Base-by-base conservation (phyloP, 2,888 invertebrate genomes). In the Hypsopygia costalis region DNA sequence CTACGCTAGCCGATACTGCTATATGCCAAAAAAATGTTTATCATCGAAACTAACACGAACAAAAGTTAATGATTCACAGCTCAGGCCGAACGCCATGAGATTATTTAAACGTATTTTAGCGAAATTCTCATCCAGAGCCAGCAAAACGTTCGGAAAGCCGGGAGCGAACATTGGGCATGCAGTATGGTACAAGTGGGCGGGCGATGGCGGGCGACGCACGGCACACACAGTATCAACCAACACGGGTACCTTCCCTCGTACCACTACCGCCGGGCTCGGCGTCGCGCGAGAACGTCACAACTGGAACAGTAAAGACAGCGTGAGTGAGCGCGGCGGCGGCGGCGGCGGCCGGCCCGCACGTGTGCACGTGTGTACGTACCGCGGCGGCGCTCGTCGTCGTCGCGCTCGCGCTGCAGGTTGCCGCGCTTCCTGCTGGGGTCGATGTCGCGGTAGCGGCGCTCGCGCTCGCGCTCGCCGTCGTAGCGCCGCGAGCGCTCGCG, bases 261-360 rank as follows among this genome's bases (percentile, higher is more conserved):
- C 64, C 66, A 76, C 66, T 66, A 69, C 66, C 63, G 56, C 62
- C 75, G 62, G 62, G 53, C 66, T 75, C 78, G 47, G 79, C 76
- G 59, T 82, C 85, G 58, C 74, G 70, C 64, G 82, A 82, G 72
- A 87, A 87, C 56, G 81, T 85, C 72, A 87, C 85, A 67, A 81
- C 79, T 83, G 82, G 36, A 82, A 86, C 70, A 68, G 67, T 66
- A 76, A 75, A 72, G 60, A 64, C 46, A 58, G 52, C 43, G 55
- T 36, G 52, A 41, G 27, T 43, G 58, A 62, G 3, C 3, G 21
- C 25, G 25, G 52, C 49, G 63, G 58, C 49, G 29, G 16, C 10
- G 10, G 1, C 22, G 35, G 40, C 33, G 36, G 36, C 31, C 36
- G 20, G 36, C 27, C 44, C 34, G 43, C 41, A 44, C 37, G 16